Conservation (phyloP, 1,140 invertebrate species). For the Luehdorfia chinensis region DNA sequence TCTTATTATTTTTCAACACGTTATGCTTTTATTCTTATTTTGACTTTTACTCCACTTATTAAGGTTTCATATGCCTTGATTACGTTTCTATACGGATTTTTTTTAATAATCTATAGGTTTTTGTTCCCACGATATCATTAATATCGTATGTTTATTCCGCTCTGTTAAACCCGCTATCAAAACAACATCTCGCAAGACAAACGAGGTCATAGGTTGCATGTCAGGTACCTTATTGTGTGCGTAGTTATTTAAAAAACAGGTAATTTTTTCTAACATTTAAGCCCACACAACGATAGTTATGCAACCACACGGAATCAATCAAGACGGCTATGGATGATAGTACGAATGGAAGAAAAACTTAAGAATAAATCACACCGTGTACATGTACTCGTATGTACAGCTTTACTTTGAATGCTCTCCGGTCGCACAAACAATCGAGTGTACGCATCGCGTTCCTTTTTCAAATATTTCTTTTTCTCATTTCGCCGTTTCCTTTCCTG, state of each 20-base stretch:
- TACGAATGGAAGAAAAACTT: constrained; percentile 38
- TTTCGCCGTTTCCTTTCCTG: constrained; percentile 74
- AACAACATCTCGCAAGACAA: too few species aligned
- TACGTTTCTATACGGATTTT: too few species aligned
- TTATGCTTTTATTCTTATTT: too few species aligned
- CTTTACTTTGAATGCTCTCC: constrained; percentile 71
- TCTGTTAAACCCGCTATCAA: too few species aligned
- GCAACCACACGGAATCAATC: constrained; percentile 57
- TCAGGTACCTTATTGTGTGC: constrained; percentile 31
- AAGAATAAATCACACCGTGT: constrained; percentile 62
- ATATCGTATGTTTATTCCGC: too few species aligned
- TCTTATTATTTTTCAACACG: too few species aligned
- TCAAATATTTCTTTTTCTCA: constrained; percentile 75
- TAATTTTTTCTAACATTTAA: constrained; percentile 30
- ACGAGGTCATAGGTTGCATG: constrained; percentile 38
- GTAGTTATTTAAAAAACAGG: constrained; percentile 17
- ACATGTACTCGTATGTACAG: constrained; percentile 21
- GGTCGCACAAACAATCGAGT: constrained; percentile 66
- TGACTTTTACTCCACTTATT: too few species aligned
- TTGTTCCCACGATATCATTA: too few species aligned
- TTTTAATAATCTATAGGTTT: too few species aligned
- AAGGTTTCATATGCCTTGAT: too few species aligned
- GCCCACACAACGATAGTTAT: constrained; percentile 53
- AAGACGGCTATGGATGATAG: constrained; percentile 38
- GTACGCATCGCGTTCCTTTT: constrained; percentile 66